phyloP scores from a whole-genome alignment of 2,888 invertebrate genomes.

The Acronicta psi region DNA sequence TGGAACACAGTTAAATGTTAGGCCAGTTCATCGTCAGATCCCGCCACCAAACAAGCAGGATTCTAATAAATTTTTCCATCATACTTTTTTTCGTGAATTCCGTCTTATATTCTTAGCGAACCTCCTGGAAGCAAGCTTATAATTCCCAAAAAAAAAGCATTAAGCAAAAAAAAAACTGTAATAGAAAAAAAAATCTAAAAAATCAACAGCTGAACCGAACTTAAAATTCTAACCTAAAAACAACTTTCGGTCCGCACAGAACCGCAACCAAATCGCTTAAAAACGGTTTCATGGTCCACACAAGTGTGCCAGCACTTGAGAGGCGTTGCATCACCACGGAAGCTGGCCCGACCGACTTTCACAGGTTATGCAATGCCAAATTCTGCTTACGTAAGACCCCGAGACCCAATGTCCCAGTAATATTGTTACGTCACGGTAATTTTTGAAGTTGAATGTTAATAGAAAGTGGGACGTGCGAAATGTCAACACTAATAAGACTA shows the following conservation, averaged over 20 bases:
- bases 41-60: no score
- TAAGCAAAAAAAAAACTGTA: neutral
- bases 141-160: no score
- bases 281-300: conserved; percentile 69
- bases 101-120: no score
- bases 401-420: conserved; percentile 86
- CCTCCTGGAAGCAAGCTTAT: no score
- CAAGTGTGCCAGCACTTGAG: conserved; percentile 75
- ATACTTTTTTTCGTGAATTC: no score
- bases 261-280: conserved; percentile 56
- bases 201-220: neutral
- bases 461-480: conserved; percentile 85
- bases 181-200: neutral
- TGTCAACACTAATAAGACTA: conserved; percentile 68
- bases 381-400: conserved; percentile 79
- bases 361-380: conserved; percentile 80
- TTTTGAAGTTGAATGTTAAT: conserved; percentile 84
- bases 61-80: no score
- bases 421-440: conserved; percentile 76
- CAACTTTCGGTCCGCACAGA: conserved; percentile 42
- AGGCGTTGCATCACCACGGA: conserved; percentile 80
- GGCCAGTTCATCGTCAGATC: no score
- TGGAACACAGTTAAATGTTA: no score
- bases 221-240: conserved; percentile 47
- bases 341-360: conserved; percentile 85